Evolutionary conservation across 2,113 vertebrate genomes (phyloP), one percentile per base, ranked within the genome.

Genomic region (Acanthisitta chloris): DNA sequence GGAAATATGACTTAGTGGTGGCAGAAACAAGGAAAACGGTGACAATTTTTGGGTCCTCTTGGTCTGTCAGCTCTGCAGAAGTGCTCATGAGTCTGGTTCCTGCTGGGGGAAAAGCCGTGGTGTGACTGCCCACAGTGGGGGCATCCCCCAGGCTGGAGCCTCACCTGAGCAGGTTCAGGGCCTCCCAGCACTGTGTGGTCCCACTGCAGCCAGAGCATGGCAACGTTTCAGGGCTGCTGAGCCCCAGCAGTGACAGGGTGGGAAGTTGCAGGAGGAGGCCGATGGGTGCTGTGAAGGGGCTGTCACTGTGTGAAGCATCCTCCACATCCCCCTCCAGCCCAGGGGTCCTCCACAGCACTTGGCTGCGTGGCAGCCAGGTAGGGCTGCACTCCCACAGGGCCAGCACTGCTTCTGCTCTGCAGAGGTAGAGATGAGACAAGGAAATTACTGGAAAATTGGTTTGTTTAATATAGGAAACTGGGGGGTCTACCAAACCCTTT

Each of bases 281-380:
- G 45, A 4, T 8, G 72, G 17, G 25, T 21, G 52, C 82, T 52
- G 49, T 18, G 8, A 16, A 1, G 1, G 0, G 7, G 3, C 7
- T 3, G 23, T 14, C 4, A 3, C 45, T 73, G 55, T 0, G 0
- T 1, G 23, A 58, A 24, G 26, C 0, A 0, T 24, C 28, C 48
- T 33, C 52, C 9, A 1, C 52, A 3, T 8, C 33, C 42, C 12
- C 31, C 23, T n/a, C 20, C 48, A 16, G 19, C 6, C 1, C 0
- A 1, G 28, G 25, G 10, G 13, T 14, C 49, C 67, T 2, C 43
- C 18, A 0, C 0, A 3, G 40, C 49, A 3, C 52, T 9, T 0
- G 8, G 40, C n/a, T 5, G 0, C 1, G 2, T 2, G 34, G 23
- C 43, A 69, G 26, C 3, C 2, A 8, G 20, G 20, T 2, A 8